These are phyloP conservation scores for Neodiprion lecontei DNA, from an alignment of 1,140 invertebrate species.

Conservation along the genomic window DNA sequence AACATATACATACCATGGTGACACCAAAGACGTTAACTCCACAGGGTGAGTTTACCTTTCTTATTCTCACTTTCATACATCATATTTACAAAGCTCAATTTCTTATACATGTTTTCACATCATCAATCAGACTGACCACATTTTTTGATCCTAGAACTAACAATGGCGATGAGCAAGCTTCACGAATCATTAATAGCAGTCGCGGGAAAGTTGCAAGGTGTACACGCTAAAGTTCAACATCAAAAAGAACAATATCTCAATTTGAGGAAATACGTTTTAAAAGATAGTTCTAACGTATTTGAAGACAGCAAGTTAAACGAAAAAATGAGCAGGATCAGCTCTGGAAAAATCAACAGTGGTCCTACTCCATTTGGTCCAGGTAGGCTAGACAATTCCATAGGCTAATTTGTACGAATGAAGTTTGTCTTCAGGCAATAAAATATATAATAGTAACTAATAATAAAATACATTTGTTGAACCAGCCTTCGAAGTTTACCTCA, in stretches of 20 bases:
- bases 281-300: constrained; percentile 82
- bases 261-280: constrained; percentile 77
- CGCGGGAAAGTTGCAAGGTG: constrained; percentile 81
- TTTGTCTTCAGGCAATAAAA: no score
- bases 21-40: constrained; percentile 71
- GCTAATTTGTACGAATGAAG: no score
- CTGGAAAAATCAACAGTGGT: constrained; percentile 60
- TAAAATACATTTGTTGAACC: not conserved
- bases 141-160: constrained; percentile 68
- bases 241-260: constrained; percentile 87
- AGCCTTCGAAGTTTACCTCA: no score
- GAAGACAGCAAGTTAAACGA: constrained; percentile 60
- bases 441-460: not conserved
- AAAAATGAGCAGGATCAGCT: constrained; percentile 44
- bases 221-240: constrained; percentile 76
- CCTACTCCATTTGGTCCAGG: constrained; percentile 67
- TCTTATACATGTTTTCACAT: not conserved
- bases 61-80: constrained; percentile 9
- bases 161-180: constrained; percentile 76
- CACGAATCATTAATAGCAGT: constrained; percentile 86
- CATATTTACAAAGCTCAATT: not conserved
- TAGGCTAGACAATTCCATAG: constrained; percentile 27
- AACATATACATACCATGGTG: constrained; percentile 73
- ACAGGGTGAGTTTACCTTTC: constrained; percentile 63
- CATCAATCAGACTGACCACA: not conserved